phyloP scores from a whole-genome alignment of 2,113 vertebrate genomes.

The Chlorodrepanis virens region DNA sequence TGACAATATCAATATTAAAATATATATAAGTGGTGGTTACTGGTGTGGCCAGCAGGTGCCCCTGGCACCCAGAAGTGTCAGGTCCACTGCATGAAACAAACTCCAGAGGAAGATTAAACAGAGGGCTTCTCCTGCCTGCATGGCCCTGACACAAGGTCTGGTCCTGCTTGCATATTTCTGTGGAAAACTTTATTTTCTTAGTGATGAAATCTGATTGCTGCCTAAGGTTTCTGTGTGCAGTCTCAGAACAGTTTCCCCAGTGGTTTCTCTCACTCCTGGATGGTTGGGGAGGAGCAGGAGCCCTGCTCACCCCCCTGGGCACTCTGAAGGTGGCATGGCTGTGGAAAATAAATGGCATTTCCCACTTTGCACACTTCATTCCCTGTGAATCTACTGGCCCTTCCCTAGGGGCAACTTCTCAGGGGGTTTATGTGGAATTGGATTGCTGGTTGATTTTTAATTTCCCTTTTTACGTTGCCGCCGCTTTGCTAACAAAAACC shows the following conservation, averaged over 20 bases:
- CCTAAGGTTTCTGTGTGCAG: rapidly evolving
- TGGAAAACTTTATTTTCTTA: not conserved
- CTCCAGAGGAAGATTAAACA: not conserved
- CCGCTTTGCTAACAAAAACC: not conserved
- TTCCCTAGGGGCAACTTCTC: not conserved
- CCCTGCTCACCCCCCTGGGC: not conserved
- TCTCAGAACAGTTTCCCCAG: no score
- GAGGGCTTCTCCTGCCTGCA: not conserved
- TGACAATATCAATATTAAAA: not conserved
- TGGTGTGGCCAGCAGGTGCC: not conserved
- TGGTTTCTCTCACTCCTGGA: not conserved
- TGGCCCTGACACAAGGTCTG: not conserved
- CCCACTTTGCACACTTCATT: not conserved
- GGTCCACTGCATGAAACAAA: not conserved
- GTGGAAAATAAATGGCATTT: not conserved
- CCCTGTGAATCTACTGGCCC: not conserved
- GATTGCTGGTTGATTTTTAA: not conserved
- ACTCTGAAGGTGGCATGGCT: no score
- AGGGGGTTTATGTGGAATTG: not conserved
- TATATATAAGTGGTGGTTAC: no score
- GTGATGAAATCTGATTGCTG: not conserved
- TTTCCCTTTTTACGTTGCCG: not conserved
- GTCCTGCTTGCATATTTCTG: not conserved
- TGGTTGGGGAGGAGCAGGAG: not conserved
- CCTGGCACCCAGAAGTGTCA: rapidly evolving